Base-by-base conservation (phyloP, 1,140 invertebrate genomes). In the Apis laboriosa region DNA sequence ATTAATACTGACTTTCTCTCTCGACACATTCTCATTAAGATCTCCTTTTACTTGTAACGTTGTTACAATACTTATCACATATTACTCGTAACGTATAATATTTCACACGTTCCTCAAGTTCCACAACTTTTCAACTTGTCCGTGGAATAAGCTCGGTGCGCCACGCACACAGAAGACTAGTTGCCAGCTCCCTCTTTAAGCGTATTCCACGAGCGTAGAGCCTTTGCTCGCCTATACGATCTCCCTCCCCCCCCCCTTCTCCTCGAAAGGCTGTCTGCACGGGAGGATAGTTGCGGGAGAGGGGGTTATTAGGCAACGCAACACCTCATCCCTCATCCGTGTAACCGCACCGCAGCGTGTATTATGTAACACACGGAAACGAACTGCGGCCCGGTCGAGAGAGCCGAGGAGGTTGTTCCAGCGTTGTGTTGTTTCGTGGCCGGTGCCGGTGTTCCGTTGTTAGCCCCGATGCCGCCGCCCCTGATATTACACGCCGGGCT, bases 301-400 rank as follows among this genome's bases (percentile, higher is more conserved):
- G 89, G 86, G 91, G 93, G 93, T 93, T 94, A 94, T 93, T 93
- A 93, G 93, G 92, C 92, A 93, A 92, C 92, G 91, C 91, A 91
- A 92, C 92, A 94, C 92, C 93, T 93, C 93, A 92, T 94, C 91
- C 91, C 91, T 94, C 93, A 94, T 93, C 91, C 91, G 90, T 89
- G 92, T 92, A 92, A 92, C 93, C 92, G 90, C 92, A 90, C 91
- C 90, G 92, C 92, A 93, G 90, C 91, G 90, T 94, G 92, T 93
- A 94, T 94, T 94, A 94, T 94, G 93, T 93, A 94, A 93, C 93
- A 93, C 93, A 92, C 90, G 91, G 91, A 93, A 94, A 94, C 93
- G 92, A 93, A 93, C 90, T 90, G 83, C 87, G 88, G 84, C 81
- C 76, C 77, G 86, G 83, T 64, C 72, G 84, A 73, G 71, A 60